Evolutionary conservation across 2,113 vertebrate genomes (phyloP), one percentile per base, ranked within the genome.

Genomic region (Ammodytes dubius): DNA sequence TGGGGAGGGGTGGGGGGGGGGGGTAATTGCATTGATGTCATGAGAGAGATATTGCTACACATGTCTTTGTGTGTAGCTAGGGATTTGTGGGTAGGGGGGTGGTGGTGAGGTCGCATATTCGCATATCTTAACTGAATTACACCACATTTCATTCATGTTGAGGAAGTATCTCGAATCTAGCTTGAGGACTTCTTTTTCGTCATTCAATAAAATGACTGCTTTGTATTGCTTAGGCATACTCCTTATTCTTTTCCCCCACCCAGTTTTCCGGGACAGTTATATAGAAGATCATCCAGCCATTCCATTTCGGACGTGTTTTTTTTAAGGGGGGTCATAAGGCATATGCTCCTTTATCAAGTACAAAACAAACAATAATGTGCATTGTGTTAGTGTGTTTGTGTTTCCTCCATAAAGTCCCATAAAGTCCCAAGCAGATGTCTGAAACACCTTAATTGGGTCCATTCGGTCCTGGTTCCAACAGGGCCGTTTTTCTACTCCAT

Each of bases 1-100:
- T n/a, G n/a, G n/a, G n/a, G n/a, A n/a, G n/a, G n/a, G n/a, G n/a
- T 27, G 27, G 27, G 76, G 78, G 53, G 47, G 4, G 5, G 35
- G 49, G 71, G 81, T 84, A 77, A 89, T 67, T 81, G 72, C 81
- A 74, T 59, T 49, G 67, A 87, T 86, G 83, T 77, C 79, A 74
- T 65, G 10, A 15, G 67, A 76, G 67, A 83, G 70, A 79, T 45
- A 83, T 77, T 54, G 66, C 69, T 58, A 19, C 10, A 27, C 63
- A 60, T 37, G 39, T 70, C 35, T 74, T 19, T 64, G 69, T 65
- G 60, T 17, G 56, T 35, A 49, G 59, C 27, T 14, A 1, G 53
- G 12, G 40, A 65, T 17, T 27, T 27, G 27, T 1, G 27, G 27
- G 27, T 27, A 27, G 27, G 2, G 43, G 52, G 14, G 42, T 3